phyloP scores from a whole-genome alignment of 2,888 invertebrate species.

The Empis stercorea region DNA sequence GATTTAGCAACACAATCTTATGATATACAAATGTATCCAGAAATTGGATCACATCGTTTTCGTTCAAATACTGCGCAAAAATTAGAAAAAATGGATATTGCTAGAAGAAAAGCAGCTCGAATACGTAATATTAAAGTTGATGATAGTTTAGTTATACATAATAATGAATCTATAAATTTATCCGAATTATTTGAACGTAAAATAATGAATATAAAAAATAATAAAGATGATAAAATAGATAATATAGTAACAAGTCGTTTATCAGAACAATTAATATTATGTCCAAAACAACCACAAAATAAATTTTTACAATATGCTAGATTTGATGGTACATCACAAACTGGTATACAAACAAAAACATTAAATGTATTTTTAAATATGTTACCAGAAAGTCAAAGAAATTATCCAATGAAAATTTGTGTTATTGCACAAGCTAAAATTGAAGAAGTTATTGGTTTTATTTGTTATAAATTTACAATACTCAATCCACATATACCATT shows the following conservation, averaged over 20 bases:
- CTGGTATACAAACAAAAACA: slow-evolving; percentile 64
- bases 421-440: slow-evolving; percentile 78
- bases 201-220: not conserved
- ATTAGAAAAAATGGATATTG: slow-evolving; percentile 78
- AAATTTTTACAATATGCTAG: slow-evolving; percentile 82
- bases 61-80: slow-evolving; percentile 81
- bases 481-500: slow-evolving; percentile 49
- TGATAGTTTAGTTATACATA: slow-evolving; percentile 38
- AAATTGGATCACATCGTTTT: slow-evolving; percentile 50
- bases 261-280: slow-evolving; percentile 61
- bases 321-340: slow-evolving; percentile 80
- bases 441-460: slow-evolving; percentile 81
- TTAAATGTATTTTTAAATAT: slow-evolving; percentile 86
- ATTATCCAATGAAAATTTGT: slow-evolving; percentile 71
- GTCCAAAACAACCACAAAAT: slow-evolving; percentile 64
- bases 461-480: slow-evolving; percentile 69
- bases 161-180: slow-evolving; percentile 41
- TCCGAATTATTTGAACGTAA: not conserved
- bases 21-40: slow-evolving; percentile 62
- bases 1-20: slow-evolving; percentile 53
- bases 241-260: slow-evolving; percentile 46
- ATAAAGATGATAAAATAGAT: slow-evolving; percentile 17
- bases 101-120: slow-evolving; percentile 65
- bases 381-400: slow-evolving; percentile 64
- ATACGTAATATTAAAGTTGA: slow-evolving; percentile 59